Conservation (phyloP, 1,140 invertebrate genomes). For the Lasioglossum albipes region DNA sequence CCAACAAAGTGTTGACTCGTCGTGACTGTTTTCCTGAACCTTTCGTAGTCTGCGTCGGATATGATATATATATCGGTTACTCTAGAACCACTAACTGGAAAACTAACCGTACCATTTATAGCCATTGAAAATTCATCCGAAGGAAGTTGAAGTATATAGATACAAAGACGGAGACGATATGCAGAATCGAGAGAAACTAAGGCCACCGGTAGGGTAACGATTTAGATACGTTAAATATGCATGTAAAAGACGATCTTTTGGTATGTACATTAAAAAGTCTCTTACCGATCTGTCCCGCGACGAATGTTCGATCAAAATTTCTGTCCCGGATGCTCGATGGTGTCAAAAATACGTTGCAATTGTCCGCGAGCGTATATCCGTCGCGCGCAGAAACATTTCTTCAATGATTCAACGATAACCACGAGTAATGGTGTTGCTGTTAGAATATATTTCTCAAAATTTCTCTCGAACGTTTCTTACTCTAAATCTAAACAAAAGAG, state of each 20-base stretch:
- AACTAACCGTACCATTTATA: slow-evolving; percentile 33
- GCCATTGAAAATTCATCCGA: slow-evolving; percentile 37
- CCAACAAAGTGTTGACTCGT: not conserved
- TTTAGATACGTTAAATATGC: slow-evolving; percentile 42
- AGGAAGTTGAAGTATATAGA: slow-evolving; percentile 9
- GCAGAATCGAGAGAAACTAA: slow-evolving; percentile 45
- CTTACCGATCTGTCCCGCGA: slow-evolving; percentile 27
- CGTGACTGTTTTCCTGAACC: not conserved
- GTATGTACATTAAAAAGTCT: slow-evolving; percentile 51
- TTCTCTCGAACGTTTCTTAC: slow-evolving; percentile 4
- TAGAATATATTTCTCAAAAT: slow-evolving; percentile 43
- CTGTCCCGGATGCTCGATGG: slow-evolving; percentile 12
- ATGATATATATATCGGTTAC: slow-evolving; percentile 2
- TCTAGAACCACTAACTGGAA: slow-evolving; percentile 10
- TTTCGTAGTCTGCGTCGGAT: not conserved
- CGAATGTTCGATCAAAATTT: slow-evolving; percentile 37
- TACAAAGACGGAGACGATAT: slow-evolving; percentile 40
- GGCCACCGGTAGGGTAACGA: slow-evolving; percentile 46
- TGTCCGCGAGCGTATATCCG: slow-evolving; percentile 3
- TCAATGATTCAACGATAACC: slow-evolving; percentile 36
- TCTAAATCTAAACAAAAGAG: slow-evolving; percentile 21
- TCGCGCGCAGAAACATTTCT: slow-evolving; percentile 6
- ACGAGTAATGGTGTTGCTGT: slow-evolving; percentile 35
- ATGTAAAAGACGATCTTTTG: slow-evolving; percentile 47
- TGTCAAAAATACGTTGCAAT: slow-evolving; percentile 40